Evolutionary conservation across 2,888 invertebrate species (phyloP), one percentile per base, ranked within the genome.

Genomic region (Tenthredo notha): DNA sequence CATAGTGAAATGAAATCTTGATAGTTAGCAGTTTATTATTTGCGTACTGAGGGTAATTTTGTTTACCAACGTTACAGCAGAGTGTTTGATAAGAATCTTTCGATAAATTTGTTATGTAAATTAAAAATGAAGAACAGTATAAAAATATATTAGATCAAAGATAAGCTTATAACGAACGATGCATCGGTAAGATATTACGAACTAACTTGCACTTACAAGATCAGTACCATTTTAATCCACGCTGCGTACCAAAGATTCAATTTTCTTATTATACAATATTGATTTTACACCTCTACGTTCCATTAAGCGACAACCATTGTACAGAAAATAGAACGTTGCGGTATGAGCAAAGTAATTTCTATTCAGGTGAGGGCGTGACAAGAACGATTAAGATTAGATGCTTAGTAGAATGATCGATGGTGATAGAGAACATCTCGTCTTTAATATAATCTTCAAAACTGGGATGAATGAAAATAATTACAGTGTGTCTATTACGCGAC

Each of bases 1-100:
- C 43, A 29, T 40, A 54, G 6, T 54, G 7, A 54, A 47, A 43
- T 40, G 7, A 21, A 40, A 74, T 37, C 15, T 74, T n/a, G 40
- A 74, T 43, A 40, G 40, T 74, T 74, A 74, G 72, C 72, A 72
- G 40, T 74, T 74, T 74, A 74, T 74, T 74, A 40, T 40, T 74
- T 40, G 12, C 72, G 10, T n/a, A 33, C 21, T 74, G 72, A 74
- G 40, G 40, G 21, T 40, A 74, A 40, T 74, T 40, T 74, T 74
- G 72, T 40, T 74, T 40, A 37, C 72, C 37, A 74, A 74, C n/a
- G 10, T 74, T 74, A 74, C 43, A 74, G 18, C 40, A 74, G 29
- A 67, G 25, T 21, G 43, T n/a, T 74, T 21, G 40, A 74, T 54
- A 54, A 74, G 15, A 72, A 40, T 74, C 15, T 74, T 43, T 40